Evolutionary conservation across 2,888 invertebrate genomes (phyloP).

Genomic region (Apotomis betuletana): DNA sequence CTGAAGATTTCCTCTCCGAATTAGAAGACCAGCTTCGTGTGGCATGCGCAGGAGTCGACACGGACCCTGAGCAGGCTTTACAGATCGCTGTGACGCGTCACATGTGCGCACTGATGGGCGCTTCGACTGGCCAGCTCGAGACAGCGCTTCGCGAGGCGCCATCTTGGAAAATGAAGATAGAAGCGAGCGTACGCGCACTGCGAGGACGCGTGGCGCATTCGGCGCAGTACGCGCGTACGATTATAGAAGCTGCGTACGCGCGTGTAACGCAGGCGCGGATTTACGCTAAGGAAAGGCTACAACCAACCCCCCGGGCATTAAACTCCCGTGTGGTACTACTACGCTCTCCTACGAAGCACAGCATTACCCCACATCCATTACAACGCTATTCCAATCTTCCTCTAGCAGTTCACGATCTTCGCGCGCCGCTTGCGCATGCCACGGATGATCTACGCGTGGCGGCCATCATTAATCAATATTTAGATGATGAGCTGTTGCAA

Average conservation of each 20-base stretch:
- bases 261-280: conserved; percentile 49
- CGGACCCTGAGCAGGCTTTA: conserved; percentile 46
- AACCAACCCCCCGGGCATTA: conserved; percentile 44
- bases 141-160: conserved; percentile 37
- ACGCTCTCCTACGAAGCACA: conserved; percentile 18
- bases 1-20: conserved; percentile 45
- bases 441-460: conserved; percentile 52
- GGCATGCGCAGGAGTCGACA: conserved; percentile 5
- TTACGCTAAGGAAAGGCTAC: conserved; percentile 40
- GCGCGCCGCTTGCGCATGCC: conserved; percentile 48
- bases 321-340: conserved; percentile 57
- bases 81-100: conserved; percentile 53
- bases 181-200: conserved; percentile 46
- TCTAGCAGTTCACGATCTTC: conserved; percentile 48
- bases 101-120: conserved; percentile 54
- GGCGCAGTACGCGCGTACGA: conserved; percentile 55
- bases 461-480: conserved; percentile 53
- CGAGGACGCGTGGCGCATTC: conserved; percentile 54
- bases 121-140: conserved; percentile 45
- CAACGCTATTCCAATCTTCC: conserved; percentile 44
- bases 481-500: conserved; percentile 49
- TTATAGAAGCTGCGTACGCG: conserved; percentile 55
- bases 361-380: conserved; percentile 29
- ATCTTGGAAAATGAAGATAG: conserved; percentile 56
- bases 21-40: conserved; percentile 48